Conservation (phyloP, 2,888 invertebrate species). For the Dynastes tityus region DNA sequence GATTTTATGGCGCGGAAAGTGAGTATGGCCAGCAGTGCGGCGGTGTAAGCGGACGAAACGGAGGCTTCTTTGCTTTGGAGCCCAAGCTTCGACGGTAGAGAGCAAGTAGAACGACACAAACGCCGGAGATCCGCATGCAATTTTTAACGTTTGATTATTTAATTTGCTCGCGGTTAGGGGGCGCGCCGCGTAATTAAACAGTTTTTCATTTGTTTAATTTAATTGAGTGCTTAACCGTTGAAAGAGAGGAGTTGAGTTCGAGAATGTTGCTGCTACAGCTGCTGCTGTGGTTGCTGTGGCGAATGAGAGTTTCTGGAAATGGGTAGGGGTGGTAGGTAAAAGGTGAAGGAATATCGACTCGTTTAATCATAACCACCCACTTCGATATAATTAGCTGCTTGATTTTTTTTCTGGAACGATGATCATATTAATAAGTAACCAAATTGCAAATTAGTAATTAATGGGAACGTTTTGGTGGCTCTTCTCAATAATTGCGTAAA, state of each 20-base stretch:
- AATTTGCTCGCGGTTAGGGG: constrained; percentile 27
- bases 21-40: background rate
- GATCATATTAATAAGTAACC: constrained; percentile 15
- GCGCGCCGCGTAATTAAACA: constrained; percentile 34
- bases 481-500: too few species aligned
- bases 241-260: background rate
- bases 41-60: constrained; percentile 1
- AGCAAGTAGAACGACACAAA: background rate
- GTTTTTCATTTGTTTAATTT: constrained; percentile 47
- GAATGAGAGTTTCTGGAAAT: background rate
- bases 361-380: constrained; percentile 7
- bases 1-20: constrained; percentile 41
- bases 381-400: constrained; percentile 17
- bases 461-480: too few species aligned
- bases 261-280: background rate
- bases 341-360: background rate
- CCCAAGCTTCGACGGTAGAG: background rate
- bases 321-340: background rate
- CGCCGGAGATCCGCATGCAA: constrained; percentile 24
- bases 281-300: background rate
- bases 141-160: constrained; percentile 38
- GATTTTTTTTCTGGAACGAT: constrained; percentile 3
- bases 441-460: constrained; percentile 6
- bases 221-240: constrained; percentile 43
- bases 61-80: background rate